Base-by-base conservation (phyloP, 2,888 invertebrate genomes). In the Bimastos eiseni region DNA sequence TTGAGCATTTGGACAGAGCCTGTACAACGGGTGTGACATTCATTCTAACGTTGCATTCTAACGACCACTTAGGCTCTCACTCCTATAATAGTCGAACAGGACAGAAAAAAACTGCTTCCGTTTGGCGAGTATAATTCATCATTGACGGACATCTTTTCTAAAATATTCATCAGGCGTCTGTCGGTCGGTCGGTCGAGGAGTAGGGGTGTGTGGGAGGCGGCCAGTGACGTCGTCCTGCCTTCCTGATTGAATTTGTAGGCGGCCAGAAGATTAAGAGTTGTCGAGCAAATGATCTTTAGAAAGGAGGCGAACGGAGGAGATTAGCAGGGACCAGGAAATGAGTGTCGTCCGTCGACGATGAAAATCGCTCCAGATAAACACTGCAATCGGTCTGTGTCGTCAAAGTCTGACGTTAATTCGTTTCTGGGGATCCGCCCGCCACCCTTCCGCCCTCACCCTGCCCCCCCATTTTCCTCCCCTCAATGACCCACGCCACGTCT, bases 221-320 rank as follows among this genome's bases (percentile, higher is more conserved):
- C 30, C 49, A 8, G 70, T n/a, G 70, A 30, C 70, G 70, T n/a
- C n/a, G 70, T 70, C 70, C 70, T 70, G n/a, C 70, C 30, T 70
- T 11, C 55, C 70, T 70, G 70, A 70, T 70, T 70, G 70, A 70
- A 70, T 70, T 70, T 70, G 70, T 70, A 70, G 70, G 70, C 70
- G 70, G 70, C n/a, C 70, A 70, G 70, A 70, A 70, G 70, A 70
- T 70, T 70, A 70, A 70, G 70, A 70, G 70, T 70, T 70, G 70
- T 70, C n/a, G 70, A 70, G 70, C 70, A 70, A 70, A 70, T 70
- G 70, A 70, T 70, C 70, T 70, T 70, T 70, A 70, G 70, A 70
- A 70, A n/a, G n/a, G 41, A 70, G n/a, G 70, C 70, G 70, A 70
- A n/a, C 13, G 30, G 70, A 70, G 30, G 70, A 70, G 70, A 70